Percentiles rank a stretch among this genome's conserved stretches.
phyloP scores from a whole-genome alignment of 2,113 vertebrate genomes.

The Stegostoma tigrinum region DNA sequence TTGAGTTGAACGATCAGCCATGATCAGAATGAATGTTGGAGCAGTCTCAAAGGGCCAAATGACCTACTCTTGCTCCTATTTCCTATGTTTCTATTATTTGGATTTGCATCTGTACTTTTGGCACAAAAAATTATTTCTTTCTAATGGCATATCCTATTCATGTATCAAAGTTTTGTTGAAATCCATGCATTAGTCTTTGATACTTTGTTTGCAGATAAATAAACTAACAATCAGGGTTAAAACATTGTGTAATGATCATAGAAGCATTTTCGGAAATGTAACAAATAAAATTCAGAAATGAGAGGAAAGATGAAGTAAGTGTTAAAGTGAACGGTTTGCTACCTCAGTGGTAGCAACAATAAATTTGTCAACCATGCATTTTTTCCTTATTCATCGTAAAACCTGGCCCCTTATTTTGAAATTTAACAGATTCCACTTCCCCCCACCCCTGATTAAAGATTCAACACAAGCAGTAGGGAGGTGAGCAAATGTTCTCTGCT shows the following conservation, averaged over 20 bases:
- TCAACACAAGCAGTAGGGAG: not conserved
- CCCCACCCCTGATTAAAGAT: not conserved
- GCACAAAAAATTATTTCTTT: no score
- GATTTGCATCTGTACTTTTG: no score
- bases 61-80: no score
- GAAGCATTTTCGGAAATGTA: no score
- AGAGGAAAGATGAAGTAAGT: not conserved
- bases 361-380: not conserved
- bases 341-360: not conserved
- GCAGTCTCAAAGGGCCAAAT: no score
- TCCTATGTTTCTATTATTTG: no score
- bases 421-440: not conserved
- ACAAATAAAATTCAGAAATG: conserved; percentile 8
- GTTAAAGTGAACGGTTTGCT: not conserved
- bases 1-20: no score
- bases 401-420: not conserved
- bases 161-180: not conserved
- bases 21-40: no score
- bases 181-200: not conserved
- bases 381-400: not conserved
- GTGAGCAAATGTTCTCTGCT: not conserved
- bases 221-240: not conserved
- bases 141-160: no score
- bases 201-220: not conserved
- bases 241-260: not conserved